Percentiles rank a stretch among this genome's conserved stretches.
Conservation (phyloP, 2,797 vertebrate genomes). For the Chelon auratus region DNA sequence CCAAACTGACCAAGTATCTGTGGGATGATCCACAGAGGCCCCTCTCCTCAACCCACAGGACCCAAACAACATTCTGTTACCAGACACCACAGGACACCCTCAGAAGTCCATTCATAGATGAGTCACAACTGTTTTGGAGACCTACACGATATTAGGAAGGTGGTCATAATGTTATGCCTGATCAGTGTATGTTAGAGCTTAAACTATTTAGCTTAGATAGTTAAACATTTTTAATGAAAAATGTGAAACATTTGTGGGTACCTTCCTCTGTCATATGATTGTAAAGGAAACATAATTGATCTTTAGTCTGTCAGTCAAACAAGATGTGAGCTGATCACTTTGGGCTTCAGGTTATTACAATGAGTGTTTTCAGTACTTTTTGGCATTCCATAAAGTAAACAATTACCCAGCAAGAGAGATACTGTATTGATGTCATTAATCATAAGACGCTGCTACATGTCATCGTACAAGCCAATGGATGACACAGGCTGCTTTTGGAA, state of each 20-base stretch:
- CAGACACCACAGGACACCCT: too few relatives aligned
- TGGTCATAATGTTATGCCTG: too few relatives aligned
- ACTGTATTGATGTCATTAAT: background rate
- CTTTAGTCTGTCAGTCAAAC: background rate
- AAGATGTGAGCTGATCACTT: background rate
- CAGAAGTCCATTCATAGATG: too few relatives aligned
- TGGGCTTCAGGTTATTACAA: background rate
- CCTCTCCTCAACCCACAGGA: too few relatives aligned
- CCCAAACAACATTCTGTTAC: too few relatives aligned
- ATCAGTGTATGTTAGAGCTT: background rate
- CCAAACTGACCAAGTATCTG: too few relatives aligned
- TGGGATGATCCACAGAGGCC: too few relatives aligned
- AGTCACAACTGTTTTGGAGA: too few relatives aligned
- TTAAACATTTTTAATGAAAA: background rate
- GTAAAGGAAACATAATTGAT: background rate
- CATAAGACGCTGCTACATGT: background rate
- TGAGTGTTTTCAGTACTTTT: background rate
- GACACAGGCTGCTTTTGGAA: background rate
- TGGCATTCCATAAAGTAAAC: background rate
- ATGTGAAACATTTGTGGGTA: background rate
- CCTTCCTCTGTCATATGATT: background rate
- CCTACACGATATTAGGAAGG: too few relatives aligned
- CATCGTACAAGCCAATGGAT: background rate
- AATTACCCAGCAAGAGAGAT: too few relatives aligned
- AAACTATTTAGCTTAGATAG: background rate